Base-by-base conservation (phyloP, 2,797 vertebrate species). In the Acanthornis magna region DNA sequence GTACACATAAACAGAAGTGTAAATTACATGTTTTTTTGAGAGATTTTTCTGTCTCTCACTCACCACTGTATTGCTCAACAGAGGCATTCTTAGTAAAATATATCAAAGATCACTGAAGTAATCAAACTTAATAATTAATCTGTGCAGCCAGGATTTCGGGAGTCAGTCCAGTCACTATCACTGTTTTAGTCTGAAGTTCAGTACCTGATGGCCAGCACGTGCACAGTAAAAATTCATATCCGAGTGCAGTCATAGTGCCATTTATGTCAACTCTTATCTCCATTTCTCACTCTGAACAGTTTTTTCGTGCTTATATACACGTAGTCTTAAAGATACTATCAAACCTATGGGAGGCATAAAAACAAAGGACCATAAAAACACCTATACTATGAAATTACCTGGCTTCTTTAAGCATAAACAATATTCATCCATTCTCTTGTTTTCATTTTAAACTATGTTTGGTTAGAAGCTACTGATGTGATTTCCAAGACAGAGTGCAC, bases 81-180 rank as follows among this genome's bases (percentile, higher is more conserved):
- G 63, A 87, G 16, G n/a, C 40, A 42, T 25, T 91, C 47, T 82
- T 26, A 38, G 29, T 91, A 83, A 74, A 77, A 36, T 19, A 23
- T 68, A 73, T n/a, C 40, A 63, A 55, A 66, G 29, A 90, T 34
- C 29, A 88, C 36, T 54, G 20, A 76, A 92, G 47, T 45, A 92
- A 82, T 85, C 45, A 72, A 40, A 91, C 36, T 82, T 90, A 73
- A 86, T 92, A 15, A 93, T 85, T 90, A 76, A 94, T 62, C 74
- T 30, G 14, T 11, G 11, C 45, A 81, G 45, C 30, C 85, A 88
- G 60, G 63, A 90, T 77, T 90, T 67, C 91, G 63, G 83, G 85
- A 72, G 42, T 36, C 58, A 11, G 12, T 60, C 42, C 73, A 93
- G 65, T 20, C 34, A 71, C 60, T 70, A 72, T 38, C 63, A 51